phyloP scores from a whole-genome alignment of 2,888 invertebrate genomes.

The Mycalesis mineus region DNA sequence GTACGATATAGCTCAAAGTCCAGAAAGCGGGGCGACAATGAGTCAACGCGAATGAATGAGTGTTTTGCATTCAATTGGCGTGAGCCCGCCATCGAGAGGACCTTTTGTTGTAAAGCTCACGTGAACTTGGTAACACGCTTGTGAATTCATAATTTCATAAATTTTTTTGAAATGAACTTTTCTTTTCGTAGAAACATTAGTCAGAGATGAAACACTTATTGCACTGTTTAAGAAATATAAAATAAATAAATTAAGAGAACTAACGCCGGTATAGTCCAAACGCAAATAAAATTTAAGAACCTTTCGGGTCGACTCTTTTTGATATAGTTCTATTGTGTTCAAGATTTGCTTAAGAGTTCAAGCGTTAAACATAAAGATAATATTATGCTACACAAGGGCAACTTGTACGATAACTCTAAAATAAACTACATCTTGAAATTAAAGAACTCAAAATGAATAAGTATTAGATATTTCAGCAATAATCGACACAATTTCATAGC shows the following conservation, averaged over 20 bases:
- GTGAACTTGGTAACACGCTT: slow-evolving; percentile 28
- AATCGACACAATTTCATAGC: neutral
- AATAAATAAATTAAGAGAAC: no score
- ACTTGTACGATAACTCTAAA: no score
- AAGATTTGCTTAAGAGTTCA: no score
- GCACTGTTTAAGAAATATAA: no score
- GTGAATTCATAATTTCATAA: slow-evolving; percentile 1
- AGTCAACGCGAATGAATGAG: slow-evolving; percentile 62
- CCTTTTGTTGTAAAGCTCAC: slow-evolving; percentile 48
- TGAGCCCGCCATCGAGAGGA: slow-evolving; percentile 43
- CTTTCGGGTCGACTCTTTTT: no score
- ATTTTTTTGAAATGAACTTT: neutral
- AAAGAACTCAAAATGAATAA: neutral
- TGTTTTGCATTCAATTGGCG: slow-evolving; percentile 64
- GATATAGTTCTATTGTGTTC: no score
- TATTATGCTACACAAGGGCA: no score
- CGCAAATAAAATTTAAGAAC: no score
- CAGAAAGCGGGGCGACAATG: slow-evolving; percentile 54
- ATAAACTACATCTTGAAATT: neutral
- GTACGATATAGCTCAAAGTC: slow-evolving; percentile 26
- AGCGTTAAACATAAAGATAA: no score
- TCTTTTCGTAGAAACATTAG: neutral
- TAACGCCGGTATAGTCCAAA: no score
- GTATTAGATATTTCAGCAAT: neutral
- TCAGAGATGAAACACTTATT: neutral